Evolutionary conservation across 2,888 invertebrate species (phyloP), one percentile per base, ranked within the genome.

Genomic region (Plebejus anna): DNA sequence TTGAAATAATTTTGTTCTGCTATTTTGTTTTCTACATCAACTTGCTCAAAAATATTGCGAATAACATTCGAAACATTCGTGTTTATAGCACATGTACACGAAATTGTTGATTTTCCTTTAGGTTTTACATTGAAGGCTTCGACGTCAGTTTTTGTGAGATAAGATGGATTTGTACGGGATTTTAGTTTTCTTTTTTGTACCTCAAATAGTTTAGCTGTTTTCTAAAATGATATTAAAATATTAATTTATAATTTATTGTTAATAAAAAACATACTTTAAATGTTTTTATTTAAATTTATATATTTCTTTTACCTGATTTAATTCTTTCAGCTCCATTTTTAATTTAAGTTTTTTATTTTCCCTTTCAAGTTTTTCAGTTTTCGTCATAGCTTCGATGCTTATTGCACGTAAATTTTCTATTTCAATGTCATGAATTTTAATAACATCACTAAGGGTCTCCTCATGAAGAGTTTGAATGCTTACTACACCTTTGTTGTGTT

Each of bases 391-490:
- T 79, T 93, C 93, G 78, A 92, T 89, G 79, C 92, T 92, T 88
- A 94, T 88, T 4, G 87, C 83, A 81, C 93, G 87, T 79, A 94
- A 85, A 80, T 88, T 92, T 79, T 94, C 94, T 11, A 94, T 87
- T 87, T 95, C 94, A 80, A 90, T 92, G 81, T 95, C 95, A 81
- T 94, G 93, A 70, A 89, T 87, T 78, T 89, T 90, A 71, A 90
- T 88, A 66, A 95, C 85, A 71, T 94, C 93, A 76, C 90, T 87
- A 32, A 95, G 80, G 1, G 91, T 88, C 80, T 95, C 94, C 82
- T 94, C 95, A 57, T 95, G 94, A 51, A 94, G 87, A 79, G 86
- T 88, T 84, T 95, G 95, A 81, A 95, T 89, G 80, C 90, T 94
- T 79, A 89, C 89, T 4, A 95, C 94, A n/a, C 95, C 94, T 79